These are phyloP conservation scores for Myioborus miniatus DNA, from an alignment of 2,797 vertebrate species.

Conservation along the genomic window DNA sequence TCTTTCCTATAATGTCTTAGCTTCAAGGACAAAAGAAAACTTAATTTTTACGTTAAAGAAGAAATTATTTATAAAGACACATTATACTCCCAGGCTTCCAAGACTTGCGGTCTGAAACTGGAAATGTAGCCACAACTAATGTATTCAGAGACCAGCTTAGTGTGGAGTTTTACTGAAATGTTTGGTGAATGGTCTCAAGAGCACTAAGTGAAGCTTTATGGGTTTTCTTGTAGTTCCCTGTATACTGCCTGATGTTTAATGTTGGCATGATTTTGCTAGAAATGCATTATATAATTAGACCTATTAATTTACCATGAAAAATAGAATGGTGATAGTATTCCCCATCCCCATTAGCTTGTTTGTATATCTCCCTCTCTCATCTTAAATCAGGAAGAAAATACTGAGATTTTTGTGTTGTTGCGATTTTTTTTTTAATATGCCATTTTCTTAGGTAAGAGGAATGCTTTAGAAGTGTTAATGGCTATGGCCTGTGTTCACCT, in stretches of 20 bases:
- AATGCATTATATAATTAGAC: background rate
- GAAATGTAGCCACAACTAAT: background rate
- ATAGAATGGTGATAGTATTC: rapidly evolving
- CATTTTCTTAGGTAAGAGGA: background rate
- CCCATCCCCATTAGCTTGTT: background rate
- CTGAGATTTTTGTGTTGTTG: background rate
- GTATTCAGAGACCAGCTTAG: background rate
- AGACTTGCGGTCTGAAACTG: background rate
- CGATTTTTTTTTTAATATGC: background rate
- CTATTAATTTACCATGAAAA: background rate
- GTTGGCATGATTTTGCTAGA: background rate
- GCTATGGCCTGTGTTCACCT: background rate
- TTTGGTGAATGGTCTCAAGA: background rate
- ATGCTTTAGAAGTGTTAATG: background rate
- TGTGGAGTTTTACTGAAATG: background rate
- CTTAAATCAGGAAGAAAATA: background rate
- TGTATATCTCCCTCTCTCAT: background rate
- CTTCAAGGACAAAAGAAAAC: background rate
- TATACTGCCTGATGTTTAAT: background rate
- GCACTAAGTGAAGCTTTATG: background rate
- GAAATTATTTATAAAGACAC: background rate
- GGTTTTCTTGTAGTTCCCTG: background rate
- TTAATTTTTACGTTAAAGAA: background rate
- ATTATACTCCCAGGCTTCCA: background rate
- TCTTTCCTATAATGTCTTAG: background rate